Base-by-base conservation (phyloP, 37 sponge, comb jelly and placozoan genomes). In the Haliclona indistincta region DNA sequence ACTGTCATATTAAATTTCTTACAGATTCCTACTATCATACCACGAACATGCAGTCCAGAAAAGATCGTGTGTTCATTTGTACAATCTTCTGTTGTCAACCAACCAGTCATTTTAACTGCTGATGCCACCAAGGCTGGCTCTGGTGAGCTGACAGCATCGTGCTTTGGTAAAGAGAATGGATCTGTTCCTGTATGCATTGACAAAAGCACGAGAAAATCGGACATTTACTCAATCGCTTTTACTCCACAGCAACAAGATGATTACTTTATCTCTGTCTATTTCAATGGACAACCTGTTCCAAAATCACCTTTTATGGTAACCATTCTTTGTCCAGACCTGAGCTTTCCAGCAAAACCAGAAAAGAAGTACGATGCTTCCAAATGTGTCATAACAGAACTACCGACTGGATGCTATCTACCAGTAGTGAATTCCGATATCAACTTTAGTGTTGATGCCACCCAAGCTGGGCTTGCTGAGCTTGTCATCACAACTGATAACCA, bases 381-480 rank as follows among this genome's bases (percentile, higher is more conserved):
- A 51, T 7, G 38, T 66, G 1, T n/a, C 43, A 0, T 23, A 19
- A 62, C 74, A 37, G 80, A 67, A 23, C 69, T 91, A 13, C 71
- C 82, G 42, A 79, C 74, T 0, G 52, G 71, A 0, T 73, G 77
- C 2, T 30, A 51, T n/a, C 38, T 42, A 35, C 82, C 69, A 33
- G 71, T 67, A 32, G 82, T 77, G 1, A 47, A 76, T 38, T 78
- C 70, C 17, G 74, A 81, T 23, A 71, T 91, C 2, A 3, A 62
- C 39, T 76, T 86, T 71, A 68, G 64, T 43, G 82, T 91, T 1
- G 83, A 91, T 58, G 45, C 75, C 37, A 82, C 70, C 8, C 54
- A 82, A 4, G 95, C 92, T 47, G 95, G 95, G 0, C 68, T 60
- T 55, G 88, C 81, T 1, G 87, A 90, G 34, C 70, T 94, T 7